A percentile compares a stretch with the other conserved stretches of the same genome.
Evolutionary conservation across 2,888 invertebrate species (phyloP).

Genomic region (Aphrophora alni): DNA sequence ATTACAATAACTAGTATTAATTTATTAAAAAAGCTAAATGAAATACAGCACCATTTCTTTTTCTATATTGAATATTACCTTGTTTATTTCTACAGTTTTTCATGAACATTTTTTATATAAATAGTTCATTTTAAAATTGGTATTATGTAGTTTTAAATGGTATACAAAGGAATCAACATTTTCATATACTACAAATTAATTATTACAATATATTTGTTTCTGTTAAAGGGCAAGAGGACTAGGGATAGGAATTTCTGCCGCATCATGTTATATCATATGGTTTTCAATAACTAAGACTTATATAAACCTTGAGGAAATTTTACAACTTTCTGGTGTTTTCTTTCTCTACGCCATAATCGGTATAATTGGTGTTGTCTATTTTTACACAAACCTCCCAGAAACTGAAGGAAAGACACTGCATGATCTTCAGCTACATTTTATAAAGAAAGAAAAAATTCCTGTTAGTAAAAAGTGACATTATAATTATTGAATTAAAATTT

Average conservation of each 20-base stretch:
- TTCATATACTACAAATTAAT: no score
- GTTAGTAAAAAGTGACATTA: neutral
- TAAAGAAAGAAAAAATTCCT: neutral
- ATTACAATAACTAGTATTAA: no score
- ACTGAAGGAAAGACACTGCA: conserved; percentile 77
- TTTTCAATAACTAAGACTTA: conserved; percentile 63
- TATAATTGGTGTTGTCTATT: conserved; percentile 65
- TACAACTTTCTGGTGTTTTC: conserved; percentile 48
- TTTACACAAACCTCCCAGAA: conserved; percentile 77
- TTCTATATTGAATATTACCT: no score
- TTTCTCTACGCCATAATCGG: conserved; percentile 55
- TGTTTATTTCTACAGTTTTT: no score
- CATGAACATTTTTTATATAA: no score
- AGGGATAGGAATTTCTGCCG: conserved; percentile 63
- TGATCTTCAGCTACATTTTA: conserved; percentile 15
- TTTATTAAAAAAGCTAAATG: no score
- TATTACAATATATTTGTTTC: neutral
- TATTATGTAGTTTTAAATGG: no score
- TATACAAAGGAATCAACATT: no score
- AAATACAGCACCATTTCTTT: no score
- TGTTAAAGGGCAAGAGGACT: conserved; percentile 60
- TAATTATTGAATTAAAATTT: neutral
- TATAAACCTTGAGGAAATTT: conserved; percentile 41
- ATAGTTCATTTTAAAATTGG: no score
- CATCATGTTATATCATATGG: conserved; percentile 61